phyloP scores from a whole-genome alignment of 2,888 invertebrate genomes.

The Orgyia antiqua region DNA sequence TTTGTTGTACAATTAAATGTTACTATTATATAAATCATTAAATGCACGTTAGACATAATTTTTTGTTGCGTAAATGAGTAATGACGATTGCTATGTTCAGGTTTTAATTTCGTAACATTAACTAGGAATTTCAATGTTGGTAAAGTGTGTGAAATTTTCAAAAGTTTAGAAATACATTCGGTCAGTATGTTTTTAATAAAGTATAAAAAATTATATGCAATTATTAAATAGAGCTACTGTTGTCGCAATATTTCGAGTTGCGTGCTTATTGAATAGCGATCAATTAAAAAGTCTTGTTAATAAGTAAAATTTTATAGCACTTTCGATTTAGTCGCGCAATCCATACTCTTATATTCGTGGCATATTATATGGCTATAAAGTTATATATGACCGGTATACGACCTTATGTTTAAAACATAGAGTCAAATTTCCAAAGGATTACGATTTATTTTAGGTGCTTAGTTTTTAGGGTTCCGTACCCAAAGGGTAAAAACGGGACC shows the following conservation, averaged over 20 bases:
- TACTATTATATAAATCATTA: conserved; percentile 27
- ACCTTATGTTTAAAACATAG: no score
- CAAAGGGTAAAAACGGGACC: no score
- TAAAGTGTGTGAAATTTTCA: conserved; percentile 12
- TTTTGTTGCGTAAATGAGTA: conserved; percentile 28
- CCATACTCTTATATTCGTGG: conserved; percentile 4
- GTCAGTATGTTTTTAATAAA: conserved; percentile 1
- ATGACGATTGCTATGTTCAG: conserved; percentile 18
- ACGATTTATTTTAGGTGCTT: no score
- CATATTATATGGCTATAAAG: no score
- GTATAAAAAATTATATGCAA: conserved; percentile 1
- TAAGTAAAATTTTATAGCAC: conserved; percentile 3
- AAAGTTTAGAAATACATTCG: conserved; percentile 1
- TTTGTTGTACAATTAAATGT: conserved; percentile 21
- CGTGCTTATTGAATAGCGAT: not conserved
- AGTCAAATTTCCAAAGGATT: no score
- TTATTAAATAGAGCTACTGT: not conserved
- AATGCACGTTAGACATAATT: conserved; percentile 24
- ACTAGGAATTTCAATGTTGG: conserved; percentile 10
- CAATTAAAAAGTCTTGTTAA: not conserved
- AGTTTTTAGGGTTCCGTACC: no score
- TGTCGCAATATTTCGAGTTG: not conserved
- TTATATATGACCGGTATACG: no score
- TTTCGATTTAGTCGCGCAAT: conserved; percentile 10
- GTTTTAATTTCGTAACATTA: conserved; percentile 23